Evolutionary conservation across 2,113 vertebrate species (phyloP), one percentile per base, ranked within the genome.

Genomic region (Nicator chloris): DNA sequence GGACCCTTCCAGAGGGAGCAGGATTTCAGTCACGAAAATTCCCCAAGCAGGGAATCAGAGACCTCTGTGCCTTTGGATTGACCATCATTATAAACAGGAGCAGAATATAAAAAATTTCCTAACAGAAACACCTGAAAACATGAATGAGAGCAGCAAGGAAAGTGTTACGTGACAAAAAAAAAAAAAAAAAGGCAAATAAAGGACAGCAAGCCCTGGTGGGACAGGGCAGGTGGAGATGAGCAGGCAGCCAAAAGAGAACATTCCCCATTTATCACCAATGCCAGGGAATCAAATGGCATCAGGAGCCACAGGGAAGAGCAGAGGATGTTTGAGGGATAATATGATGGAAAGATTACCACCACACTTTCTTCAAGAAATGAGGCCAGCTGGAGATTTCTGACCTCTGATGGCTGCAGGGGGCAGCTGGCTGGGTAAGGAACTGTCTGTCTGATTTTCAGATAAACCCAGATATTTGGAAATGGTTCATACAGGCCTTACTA

Each of bases 331-430:
- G 14, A 81, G 93, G 59, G 96, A 95, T 97, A 94, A 97, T 93
- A 69, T 87, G 94, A 96, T 93, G 88, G 85, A 86, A 95, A 97
- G 96, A 95, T 96, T 94, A 97, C 37, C 91, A 90, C 56, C 35
- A 90, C 88, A 83, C 90, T 95, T 97, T 93, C 97, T 96, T 96
- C 75, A 96, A 97, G 97, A 96, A 98, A 95, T 63, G 86, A 97
- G 95, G 96, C 66, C 93, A 94, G 92, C 45, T 42, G 71, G 83
- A 94, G 93, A 91, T 93, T 93, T 95, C 93, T 90, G 94, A 59
- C 51, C 84, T 79, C 87, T 54, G 78, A 69, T 9, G 68, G 63
- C 69, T 7, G 42, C 9, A 14, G 72, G 68, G 53, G 81, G 83
- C 33, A 31, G 66, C 56, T 51, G 15, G 59, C 61, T 72, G 69